Conservation (phyloP, 2,797 vertebrate species). For the Myotis vivesi region DNA sequence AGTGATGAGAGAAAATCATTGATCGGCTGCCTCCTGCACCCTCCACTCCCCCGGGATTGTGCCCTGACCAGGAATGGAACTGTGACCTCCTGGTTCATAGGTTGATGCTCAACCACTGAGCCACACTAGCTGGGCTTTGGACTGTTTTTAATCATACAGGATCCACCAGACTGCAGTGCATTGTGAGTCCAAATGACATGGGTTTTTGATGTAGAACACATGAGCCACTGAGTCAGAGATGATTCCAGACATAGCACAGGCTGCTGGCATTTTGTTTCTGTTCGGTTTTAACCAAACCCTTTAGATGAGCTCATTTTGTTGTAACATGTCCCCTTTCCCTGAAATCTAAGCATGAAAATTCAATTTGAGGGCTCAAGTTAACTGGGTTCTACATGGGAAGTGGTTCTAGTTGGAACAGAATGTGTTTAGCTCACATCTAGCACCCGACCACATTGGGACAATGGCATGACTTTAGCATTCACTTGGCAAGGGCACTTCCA, state of each 20-base stretch:
- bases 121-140: not conserved
- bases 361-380: not conserved
- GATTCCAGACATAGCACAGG: not conserved
- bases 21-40: too few relatives aligned
- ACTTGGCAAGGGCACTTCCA: slow-evolving; percentile 51
- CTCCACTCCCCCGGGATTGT: too few relatives aligned
- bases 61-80: too few relatives aligned
- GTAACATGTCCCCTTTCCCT: not conserved
- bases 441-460: not conserved
- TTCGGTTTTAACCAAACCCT: not conserved
- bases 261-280: not conserved
- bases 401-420: not conserved
- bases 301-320: not conserved
- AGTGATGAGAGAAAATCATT: too few relatives aligned
- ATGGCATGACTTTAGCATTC: slow-evolving; percentile 19
- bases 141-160: slow-evolving; percentile 26
- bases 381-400: not conserved
- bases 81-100: too few relatives aligned
- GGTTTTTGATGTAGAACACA: fast-evolving
- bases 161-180: not conserved
- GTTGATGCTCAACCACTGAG: too few relatives aligned
- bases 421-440: not conserved
- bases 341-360: slow-evolving; percentile 14
- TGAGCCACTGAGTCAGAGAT: not conserved
- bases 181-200: not conserved